phyloP scores from a whole-genome alignment of 2,888 invertebrate species.

The Callimorpha dominula region DNA sequence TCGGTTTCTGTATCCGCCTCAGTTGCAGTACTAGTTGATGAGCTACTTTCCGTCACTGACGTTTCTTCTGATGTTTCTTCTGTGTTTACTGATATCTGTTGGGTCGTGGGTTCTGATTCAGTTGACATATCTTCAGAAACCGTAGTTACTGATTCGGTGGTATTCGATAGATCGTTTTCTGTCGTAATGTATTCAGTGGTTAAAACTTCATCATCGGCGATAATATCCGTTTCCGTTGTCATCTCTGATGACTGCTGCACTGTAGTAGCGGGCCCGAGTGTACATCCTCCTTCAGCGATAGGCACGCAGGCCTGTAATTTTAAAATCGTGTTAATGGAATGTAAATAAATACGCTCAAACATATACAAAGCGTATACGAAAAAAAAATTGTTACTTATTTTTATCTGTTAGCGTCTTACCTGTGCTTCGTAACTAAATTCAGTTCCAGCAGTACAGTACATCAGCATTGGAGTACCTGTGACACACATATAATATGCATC shows the following conservation, averaged over 20 bases:
- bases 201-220: background rate
- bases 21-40: background rate
- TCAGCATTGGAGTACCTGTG: too few relatives aligned
- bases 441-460: too few relatives aligned
- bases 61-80: background rate
- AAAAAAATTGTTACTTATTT: too few relatives aligned
- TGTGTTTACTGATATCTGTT: background rate
- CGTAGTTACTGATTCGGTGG: background rate
- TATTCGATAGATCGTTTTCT: too few relatives aligned
- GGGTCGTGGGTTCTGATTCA: background rate
- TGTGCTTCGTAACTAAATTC: background rate
- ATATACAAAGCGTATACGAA: too few relatives aligned
- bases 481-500: too few relatives aligned
- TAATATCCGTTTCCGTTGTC: background rate
- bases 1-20: background rate
- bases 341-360: too few relatives aligned
- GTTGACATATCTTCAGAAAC: background rate
- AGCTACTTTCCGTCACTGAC: background rate
- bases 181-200: background rate
- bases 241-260: background rate
- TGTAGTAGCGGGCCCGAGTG: constrained; percentile 19
- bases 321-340: too few relatives aligned
- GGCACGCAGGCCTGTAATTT: constrained; percentile 25
- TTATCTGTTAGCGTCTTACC: too few relatives aligned
- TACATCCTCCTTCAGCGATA: constrained; percentile 42